Conservation (phyloP, 1,140 invertebrate genomes). For the Drosophila mayri region DNA sequence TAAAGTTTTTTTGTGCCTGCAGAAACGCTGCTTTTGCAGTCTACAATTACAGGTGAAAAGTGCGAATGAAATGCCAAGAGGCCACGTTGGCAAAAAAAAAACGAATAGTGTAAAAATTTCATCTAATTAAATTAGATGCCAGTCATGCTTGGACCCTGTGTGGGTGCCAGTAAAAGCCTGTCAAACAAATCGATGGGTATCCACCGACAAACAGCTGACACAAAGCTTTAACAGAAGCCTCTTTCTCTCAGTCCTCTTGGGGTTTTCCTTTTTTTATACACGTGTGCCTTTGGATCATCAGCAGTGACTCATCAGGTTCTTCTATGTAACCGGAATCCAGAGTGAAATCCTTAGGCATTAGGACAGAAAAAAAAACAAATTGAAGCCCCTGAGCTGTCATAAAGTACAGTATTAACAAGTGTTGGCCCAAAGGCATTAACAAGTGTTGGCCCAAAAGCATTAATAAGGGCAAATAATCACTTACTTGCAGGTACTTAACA, state of each 20-base stretch:
- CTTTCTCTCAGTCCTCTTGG: not conserved
- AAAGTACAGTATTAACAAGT: conserved; percentile 3
- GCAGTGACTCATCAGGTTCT: conserved; percentile 37
- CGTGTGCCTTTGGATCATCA: conserved; percentile 26
- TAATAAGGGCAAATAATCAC: no score
- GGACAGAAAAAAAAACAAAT: not conserved
- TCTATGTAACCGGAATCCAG: conserved; percentile 8
- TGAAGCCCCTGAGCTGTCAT: not conserved
- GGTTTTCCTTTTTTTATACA: conserved; percentile 1
- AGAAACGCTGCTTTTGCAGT: conserved; percentile 4
- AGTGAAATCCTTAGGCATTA: conserved; percentile 3
- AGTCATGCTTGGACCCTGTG: conserved; percentile 55
- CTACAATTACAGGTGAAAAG: conserved; percentile 1
- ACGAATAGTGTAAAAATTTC: conserved; percentile 64
- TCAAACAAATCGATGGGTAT: conserved; percentile 77
- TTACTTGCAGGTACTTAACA: no score
- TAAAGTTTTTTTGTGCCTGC: not conserved
- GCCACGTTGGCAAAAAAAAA: conserved; percentile 18
- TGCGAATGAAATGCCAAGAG: conserved; percentile 11
- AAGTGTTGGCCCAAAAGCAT: not conserved
- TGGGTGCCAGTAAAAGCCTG: conserved; percentile 64
- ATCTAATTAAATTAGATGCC: conserved; percentile 77
- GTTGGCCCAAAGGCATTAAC: not conserved
- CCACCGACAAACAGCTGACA: conserved; percentile 39
- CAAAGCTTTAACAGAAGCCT: conserved; percentile 29